A percentile compares a stretch with the other conserved stretches of the same genome.
Conservation (phyloP, 2,113 vertebrate genomes). For the Canis aureus region DNA sequence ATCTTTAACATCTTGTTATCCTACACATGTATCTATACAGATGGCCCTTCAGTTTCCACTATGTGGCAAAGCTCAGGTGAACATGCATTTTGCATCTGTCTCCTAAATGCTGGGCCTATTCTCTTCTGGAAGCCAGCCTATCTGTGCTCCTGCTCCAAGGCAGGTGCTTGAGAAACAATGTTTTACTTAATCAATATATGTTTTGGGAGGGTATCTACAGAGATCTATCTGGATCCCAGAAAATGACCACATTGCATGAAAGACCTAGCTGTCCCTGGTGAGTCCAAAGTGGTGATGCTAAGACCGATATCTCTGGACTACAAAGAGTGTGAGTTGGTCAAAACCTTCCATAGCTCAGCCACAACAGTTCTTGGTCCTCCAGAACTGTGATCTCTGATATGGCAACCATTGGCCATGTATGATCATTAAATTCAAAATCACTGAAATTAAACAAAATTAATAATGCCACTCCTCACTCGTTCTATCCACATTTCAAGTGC, state of each 20-base stretch:
- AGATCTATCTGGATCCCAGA: not conserved
- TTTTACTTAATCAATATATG: not conserved
- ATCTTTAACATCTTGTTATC: not conserved
- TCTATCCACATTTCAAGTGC: not conserved
- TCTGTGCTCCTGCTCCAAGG: fast-evolving
- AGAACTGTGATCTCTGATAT: not conserved
- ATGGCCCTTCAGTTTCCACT: fast-evolving
- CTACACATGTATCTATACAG: not conserved
- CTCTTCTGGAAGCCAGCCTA: not conserved
- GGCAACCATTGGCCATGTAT: not conserved
- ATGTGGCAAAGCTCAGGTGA: not conserved
- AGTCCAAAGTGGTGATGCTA: not conserved
- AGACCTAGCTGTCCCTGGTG: not conserved
- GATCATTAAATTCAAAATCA: not conserved
- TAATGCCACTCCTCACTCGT: not conserved
- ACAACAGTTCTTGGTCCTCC: not conserved
- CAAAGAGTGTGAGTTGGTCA: not conserved
- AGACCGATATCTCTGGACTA: not conserved
- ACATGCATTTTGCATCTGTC: not conserved
- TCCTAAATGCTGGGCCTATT: fast-evolving
- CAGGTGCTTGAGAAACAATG: too few relatives aligned
- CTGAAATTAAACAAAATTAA: not conserved
- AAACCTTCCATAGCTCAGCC: not conserved
- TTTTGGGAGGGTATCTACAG: not conserved
- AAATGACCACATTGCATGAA: not conserved